Evolutionary conservation across 2,888 invertebrate species (phyloP), one percentile per base, ranked within the genome.

Genomic region (Dolichopus griseipennis): DNA sequence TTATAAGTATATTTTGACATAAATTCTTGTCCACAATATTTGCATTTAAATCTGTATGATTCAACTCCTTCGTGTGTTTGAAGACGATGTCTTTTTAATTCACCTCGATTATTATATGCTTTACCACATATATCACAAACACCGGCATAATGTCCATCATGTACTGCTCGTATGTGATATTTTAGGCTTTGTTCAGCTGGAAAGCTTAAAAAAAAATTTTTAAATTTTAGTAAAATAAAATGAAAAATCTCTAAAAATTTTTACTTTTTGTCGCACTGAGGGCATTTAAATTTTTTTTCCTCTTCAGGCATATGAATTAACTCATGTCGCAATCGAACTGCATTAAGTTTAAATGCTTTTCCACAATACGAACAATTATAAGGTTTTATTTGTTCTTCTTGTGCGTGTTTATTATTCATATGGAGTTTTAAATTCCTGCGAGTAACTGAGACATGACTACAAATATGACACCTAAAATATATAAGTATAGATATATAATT

Each of bases 41-140:
- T 22, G 15, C 62, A 62, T 62, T 21, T 21, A 7, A 62, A 6
- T 10, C 15, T 62, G 3, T 21, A 7, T 22, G 5, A 7, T 21
- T 61, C 21, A 15, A 62, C 22, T 22, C 62, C 62, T 22, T 62
- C 62, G 22, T 62, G 62, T 9, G 12, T 12, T 52, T 52, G 21
- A 20, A 62, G 18, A 2, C 62, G 62, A 62, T 62, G 62, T 5
- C 22, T 7, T 21, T 8, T 10, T 7, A 62, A 7, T 6, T 62
- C 62, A 10, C 7, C 62, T 22, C 20, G 20, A 10, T 62, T 21
- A 12, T 22, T 21, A 21, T 62, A 62, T 20, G 21, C 20, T 70
- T 81, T 81, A 52, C 78, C 78, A 64, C 81, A 81, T 6, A 78
- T 72, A 52, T 74, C 75, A 72, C 81, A 81, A 4, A 76, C 74